phyloP scores from a whole-genome alignment of 2,797 vertebrate species.

The Lacerta bilineata region DNA sequence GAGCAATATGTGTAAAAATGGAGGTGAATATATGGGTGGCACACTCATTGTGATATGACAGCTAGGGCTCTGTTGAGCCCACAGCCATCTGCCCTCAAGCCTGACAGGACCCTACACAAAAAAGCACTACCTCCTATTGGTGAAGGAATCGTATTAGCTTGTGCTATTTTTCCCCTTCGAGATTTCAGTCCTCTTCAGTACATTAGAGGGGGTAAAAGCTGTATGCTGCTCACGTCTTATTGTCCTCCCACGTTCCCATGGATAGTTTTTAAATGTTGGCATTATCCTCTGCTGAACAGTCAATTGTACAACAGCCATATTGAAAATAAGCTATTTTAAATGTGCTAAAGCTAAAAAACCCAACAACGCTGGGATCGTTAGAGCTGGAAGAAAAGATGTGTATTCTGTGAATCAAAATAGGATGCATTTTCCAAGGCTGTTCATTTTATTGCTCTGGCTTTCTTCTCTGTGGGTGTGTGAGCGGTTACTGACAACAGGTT shows the following conservation, averaged over 20 bases:
- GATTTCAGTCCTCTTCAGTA: background rate
- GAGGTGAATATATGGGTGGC: background rate
- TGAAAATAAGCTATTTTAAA: slow-evolving; percentile 33
- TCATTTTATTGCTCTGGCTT: background rate
- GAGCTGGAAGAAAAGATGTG: background rate
- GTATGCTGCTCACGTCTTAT: background rate
- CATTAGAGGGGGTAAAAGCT: background rate
- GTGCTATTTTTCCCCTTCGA: background rate
- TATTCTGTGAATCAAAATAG: slow-evolving; percentile 18
- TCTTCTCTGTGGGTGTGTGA: background rate
- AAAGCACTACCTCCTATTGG: background rate
- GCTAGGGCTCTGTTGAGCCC: background rate
- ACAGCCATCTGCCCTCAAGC: background rate
- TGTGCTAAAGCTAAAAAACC: background rate
- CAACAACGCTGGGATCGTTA: background rate
- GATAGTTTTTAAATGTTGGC: background rate
- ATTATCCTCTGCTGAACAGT: background rate
- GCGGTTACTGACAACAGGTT: background rate
- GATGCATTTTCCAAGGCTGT: background rate
- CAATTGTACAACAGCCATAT: background rate
- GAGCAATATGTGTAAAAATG: background rate
- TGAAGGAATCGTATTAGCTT: background rate
- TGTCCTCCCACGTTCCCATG: background rate
- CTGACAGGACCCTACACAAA: background rate
- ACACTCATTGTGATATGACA: background rate